Percentiles rank a stretch among this genome's conserved stretches.
These are phyloP conservation scores for Bellardia bayeri DNA, from an alignment of 2,888 invertebrate species.

Conservation along the genomic window DNA sequence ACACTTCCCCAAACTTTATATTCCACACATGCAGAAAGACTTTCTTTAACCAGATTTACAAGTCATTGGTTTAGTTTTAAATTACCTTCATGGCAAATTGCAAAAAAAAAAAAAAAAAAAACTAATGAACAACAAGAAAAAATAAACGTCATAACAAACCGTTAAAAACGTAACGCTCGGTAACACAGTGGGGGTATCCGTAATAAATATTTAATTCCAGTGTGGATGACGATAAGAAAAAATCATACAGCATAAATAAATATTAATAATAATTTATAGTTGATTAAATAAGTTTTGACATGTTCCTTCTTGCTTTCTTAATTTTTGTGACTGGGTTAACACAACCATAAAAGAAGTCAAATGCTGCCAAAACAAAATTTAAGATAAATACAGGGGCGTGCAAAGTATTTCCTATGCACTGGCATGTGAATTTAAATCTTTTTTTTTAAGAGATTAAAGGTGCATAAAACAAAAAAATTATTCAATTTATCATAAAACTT, in stretches of 20 bases:
- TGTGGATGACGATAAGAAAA: constrained; percentile 50
- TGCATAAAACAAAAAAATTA: constrained; percentile 5
- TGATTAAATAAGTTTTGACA: constrained; percentile 48
- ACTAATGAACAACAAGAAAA: neutral
- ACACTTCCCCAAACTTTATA: neutral
- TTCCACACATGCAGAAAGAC: neutral
- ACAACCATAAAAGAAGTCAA: neutral
- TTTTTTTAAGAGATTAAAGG: neutral
- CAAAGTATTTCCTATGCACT: constrained; percentile 3
- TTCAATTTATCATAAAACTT: constrained; percentile 44
- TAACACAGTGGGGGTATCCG: constrained; percentile 35
- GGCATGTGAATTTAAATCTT: neutral
- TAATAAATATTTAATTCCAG: constrained; percentile 1
- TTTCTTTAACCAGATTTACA: constrained; percentile 16
- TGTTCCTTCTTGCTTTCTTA: constrained; percentile 1
- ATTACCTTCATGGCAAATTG: neutral
- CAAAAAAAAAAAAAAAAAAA: neutral
- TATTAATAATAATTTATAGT: constrained; percentile 25
- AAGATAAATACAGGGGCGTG: constrained; percentile 40
- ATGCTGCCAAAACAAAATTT: neutral
- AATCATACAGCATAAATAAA: constrained; percentile 30
- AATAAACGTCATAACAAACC: constrained; percentile 30
- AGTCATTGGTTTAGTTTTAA: constrained; percentile 38
- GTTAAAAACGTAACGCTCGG: constrained; percentile 7
- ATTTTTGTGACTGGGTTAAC: constrained; percentile 9